phyloP scores from a whole-genome alignment of 2,797 vertebrate species.

The Semaprochilodus insignis region DNA sequence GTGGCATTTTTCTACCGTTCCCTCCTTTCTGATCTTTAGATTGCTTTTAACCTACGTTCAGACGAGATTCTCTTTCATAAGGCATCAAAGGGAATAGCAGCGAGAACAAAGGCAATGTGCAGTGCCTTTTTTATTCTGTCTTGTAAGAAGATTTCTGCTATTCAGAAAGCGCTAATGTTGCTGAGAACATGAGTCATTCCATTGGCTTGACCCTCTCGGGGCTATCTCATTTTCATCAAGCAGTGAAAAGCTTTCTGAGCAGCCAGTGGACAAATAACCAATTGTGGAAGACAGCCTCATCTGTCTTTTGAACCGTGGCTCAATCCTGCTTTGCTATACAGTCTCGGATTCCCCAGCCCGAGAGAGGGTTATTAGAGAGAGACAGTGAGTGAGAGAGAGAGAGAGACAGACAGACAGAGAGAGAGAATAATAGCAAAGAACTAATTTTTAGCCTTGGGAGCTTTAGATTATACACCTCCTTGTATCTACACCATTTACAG shows the following conservation, averaged over 20 bases:
- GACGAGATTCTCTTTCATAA: slow-evolving; percentile 20
- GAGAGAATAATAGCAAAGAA: neutral
- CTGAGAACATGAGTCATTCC: slow-evolving; percentile 31
- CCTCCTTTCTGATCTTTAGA: slow-evolving; percentile 7
- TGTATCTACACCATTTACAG: no score
- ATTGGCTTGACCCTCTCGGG: slow-evolving; percentile 34
- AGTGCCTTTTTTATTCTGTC: slow-evolving; percentile 5
- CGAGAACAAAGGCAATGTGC: slow-evolving; percentile 35
- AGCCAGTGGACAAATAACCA: slow-evolving; percentile 52
- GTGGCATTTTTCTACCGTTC: slow-evolving; percentile 6
- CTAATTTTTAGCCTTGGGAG: neutral
- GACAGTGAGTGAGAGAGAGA: slow-evolving; percentile 5
- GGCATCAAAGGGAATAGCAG: slow-evolving; percentile 28
- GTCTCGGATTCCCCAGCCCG: neutral
- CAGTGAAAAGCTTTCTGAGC: slow-evolving; percentile 26
- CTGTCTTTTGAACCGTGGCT: slow-evolving; percentile 45
- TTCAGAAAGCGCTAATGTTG: slow-evolving; percentile 24
- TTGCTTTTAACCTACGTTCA: slow-evolving; percentile 29
- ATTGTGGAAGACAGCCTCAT: slow-evolving; percentile 52
- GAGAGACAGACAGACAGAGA: slow-evolving; percentile 5
- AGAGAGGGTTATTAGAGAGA: slow-evolving; percentile 1
- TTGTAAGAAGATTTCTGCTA: slow-evolving; percentile 38
- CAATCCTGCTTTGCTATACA: slow-evolving; percentile 36
- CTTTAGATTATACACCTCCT: no score
- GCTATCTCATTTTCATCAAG: slow-evolving; percentile 19